Base-by-base conservation (phyloP, 2,888 invertebrate genomes). In the Ferdinandea cuprea region DNA sequence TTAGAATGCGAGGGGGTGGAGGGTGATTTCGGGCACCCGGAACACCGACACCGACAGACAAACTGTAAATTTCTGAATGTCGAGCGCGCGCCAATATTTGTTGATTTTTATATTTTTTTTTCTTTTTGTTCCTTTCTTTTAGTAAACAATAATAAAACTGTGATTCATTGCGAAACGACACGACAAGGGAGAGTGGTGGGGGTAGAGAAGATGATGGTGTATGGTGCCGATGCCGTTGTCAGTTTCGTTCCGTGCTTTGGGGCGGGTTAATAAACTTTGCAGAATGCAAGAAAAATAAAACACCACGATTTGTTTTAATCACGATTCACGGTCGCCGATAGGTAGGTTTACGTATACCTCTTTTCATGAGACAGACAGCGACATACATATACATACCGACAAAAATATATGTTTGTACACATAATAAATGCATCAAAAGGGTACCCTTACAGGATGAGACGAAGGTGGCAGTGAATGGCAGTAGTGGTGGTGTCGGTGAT, bases 211-310 rank as follows among this genome's bases (percentile, higher is more conserved):
- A 30, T 19, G 13, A n/a, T 15, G 13, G n/a, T 40, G 42, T 21
- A 32, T 59, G 13, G 25, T 59, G 13, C 7, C 21, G 25, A 32
- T 69, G 66, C 48, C 28, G 40, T 11, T 50, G 40, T 50, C n/a
- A n/a, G n/a, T n/a, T n/a, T n/a, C 17, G 46, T 74, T 68, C 30
- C 52, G 50, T 54, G 50, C 28, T 46, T 37, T 59, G 46, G n/a
- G 58, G 69, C 15, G 15, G 83, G 83, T 83, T 68, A 78, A 83
- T 77, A 78, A 77, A 83, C 83, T 72, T 78, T 78, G 37, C 37
- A 65, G 71, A 71, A 83, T 83, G 71, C 71, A 83, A 81, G 76
- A 79, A 79, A 77, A 76, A 81, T 59, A 59, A 69, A 54, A 54
- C 61, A 77, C 56, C 71, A 78, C 48, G 35, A 13, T 44, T 77